phyloP scores from a whole-genome alignment of 2,797 vertebrate species.

The Pseudopleuronectes americanus region DNA sequence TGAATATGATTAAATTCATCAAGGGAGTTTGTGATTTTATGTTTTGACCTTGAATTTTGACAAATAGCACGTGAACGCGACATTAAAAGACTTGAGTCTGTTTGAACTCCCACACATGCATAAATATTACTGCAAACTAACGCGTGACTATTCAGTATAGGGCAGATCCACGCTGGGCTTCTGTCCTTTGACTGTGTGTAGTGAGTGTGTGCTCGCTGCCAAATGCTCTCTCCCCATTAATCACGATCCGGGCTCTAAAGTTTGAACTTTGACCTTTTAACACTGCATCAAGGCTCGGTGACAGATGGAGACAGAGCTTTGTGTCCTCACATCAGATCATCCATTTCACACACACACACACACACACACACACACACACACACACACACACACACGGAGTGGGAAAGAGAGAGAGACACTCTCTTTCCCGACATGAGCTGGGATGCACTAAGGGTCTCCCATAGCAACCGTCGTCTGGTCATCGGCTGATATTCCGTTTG shows the following conservation, averaged over 20 bases:
- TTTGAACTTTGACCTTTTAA: conserved; percentile 74
- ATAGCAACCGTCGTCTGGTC: conserved; percentile 58
- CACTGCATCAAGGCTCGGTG: conserved; percentile 70
- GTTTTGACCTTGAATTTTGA: neutral
- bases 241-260: conserved; percentile 70
- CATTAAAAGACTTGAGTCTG: no score
- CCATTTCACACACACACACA: conserved; percentile 40
- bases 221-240: conserved; percentile 72
- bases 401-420: conserved; percentile 10
- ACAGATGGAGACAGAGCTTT: conserved; percentile 76
- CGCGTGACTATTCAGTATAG: conserved; percentile 32
- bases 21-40: conserved; percentile 17
- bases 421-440: conserved; percentile 12
- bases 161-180: conserved; percentile 27
- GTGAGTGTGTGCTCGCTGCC: conserved; percentile 55
- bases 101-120: no score
- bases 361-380: conserved; percentile 14
- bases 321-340: conserved; percentile 69
- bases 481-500: conserved; percentile 58
- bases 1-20: no score
- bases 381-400: conserved; percentile 24
- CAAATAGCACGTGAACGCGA: neutral
- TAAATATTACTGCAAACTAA: neutral
- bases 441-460: conserved; percentile 47
- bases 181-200: conserved; percentile 20